Conservation (phyloP, 2,888 invertebrate species). For the Heliconius ethilla region DNA sequence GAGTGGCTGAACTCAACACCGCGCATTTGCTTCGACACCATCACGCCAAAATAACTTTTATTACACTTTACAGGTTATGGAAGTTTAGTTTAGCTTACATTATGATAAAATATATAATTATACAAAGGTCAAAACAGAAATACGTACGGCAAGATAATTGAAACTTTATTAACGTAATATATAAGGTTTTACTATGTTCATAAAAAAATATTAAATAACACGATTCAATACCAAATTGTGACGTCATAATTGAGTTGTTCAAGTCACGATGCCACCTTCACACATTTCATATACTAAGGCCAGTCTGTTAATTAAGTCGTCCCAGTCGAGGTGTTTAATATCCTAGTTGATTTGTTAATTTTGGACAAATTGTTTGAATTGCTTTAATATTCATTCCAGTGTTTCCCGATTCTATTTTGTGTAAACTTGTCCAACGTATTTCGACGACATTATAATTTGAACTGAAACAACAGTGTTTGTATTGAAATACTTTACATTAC, state of each 20-base stretch:
- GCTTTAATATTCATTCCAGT: conserved; percentile 23
- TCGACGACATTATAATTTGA: conserved; percentile 7
- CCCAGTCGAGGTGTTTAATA: conserved; percentile 66
- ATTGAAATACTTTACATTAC: conserved; percentile 14
- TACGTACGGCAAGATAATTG: no score
- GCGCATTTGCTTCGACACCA: no score
- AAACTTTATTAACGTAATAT: no score
- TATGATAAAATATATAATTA: no score
- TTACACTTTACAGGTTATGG: no score
- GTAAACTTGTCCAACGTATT: conserved; percentile 17
- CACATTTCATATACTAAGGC: background rate
- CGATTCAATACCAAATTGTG: no score
- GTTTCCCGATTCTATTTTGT: conserved; percentile 21
- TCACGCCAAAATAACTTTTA: no score
- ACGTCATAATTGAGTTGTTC: no score
- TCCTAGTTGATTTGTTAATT: conserved; percentile 69
- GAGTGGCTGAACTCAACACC: no score
- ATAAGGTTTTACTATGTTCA: background rate
- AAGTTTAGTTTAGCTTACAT: no score
- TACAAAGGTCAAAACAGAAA: no score
- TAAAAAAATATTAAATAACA: background rate
- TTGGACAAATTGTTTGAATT: conserved; percentile 51
- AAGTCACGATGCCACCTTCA: background rate
- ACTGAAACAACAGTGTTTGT: conserved; percentile 1
- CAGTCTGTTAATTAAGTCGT: conserved; percentile 70